These are phyloP conservation scores for Zaprionus lineosus DNA, from an alignment of 2,888 invertebrate species.

Conservation along the genomic window DNA sequence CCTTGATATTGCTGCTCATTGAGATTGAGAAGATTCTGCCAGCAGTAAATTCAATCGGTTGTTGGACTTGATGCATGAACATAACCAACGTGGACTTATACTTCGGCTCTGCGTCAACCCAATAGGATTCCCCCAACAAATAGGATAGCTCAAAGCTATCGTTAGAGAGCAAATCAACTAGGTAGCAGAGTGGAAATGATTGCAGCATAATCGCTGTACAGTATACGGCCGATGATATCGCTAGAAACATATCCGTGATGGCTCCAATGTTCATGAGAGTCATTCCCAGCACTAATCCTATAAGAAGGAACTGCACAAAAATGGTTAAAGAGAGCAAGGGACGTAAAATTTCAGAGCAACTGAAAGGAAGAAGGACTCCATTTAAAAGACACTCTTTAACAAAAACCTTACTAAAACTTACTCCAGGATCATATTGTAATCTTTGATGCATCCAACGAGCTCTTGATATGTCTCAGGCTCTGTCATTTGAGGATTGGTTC, in stretches of 20 bases:
- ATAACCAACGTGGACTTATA: conserved; percentile 7
- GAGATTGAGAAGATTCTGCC: conserved; percentile 31
- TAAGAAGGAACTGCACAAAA: conserved; percentile 6
- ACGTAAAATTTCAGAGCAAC: conserved; percentile 34
- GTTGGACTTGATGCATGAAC: conserved; percentile 29
- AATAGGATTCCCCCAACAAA: neutral
- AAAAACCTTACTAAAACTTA: too few relatives aligned
- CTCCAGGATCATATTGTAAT: neutral
- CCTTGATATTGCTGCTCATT: conserved; percentile 29
- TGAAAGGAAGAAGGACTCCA: too few relatives aligned
- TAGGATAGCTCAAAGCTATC: neutral
- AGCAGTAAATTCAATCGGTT: conserved; percentile 22
- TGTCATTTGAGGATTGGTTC: conserved; percentile 18
- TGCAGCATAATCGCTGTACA: neutral
- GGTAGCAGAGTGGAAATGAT: neutral
- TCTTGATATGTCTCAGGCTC: conserved; percentile 35
- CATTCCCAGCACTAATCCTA: neutral
- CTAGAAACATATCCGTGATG: neutral
- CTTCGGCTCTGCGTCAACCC: conserved; percentile 4
- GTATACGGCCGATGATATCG: neutral
- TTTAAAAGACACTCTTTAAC: too few relatives aligned
- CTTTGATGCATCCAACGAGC: conserved; percentile 22
- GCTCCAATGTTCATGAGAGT: neutral
- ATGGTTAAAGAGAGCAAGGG: conserved; percentile 39
- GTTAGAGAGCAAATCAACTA: neutral